phyloP scores from a whole-genome alignment of 2,888 invertebrate genomes.

The Chrysina gloriosa region DNA sequence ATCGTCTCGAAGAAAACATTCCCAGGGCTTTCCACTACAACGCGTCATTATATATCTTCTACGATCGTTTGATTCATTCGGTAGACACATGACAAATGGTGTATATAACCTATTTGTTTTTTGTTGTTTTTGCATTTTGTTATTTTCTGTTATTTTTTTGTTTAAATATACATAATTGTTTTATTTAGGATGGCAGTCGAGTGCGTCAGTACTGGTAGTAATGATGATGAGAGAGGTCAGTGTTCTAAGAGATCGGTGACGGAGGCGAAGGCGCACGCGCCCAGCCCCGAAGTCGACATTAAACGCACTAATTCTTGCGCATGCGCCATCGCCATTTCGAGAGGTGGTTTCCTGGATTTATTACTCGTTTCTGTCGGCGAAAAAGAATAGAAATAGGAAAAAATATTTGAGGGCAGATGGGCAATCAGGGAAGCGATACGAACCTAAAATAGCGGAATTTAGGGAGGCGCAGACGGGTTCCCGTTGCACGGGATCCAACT shows the following conservation, averaged over 20 bases:
- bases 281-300: slow-evolving; percentile 90
- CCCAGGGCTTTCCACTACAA: too few species aligned
- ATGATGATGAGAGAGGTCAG: slow-evolving; percentile 50
- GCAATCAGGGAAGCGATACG: too few species aligned
- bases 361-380: slow-evolving; percentile 84
- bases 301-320: slow-evolving; percentile 88
- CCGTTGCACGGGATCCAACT: slow-evolving; percentile 92
- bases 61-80: too few species aligned
- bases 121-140: not conserved
- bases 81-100: too few species aligned
- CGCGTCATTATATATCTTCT: too few species aligned
- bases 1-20: too few species aligned
- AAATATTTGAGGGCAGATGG: not conserved
- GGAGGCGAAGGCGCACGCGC: slow-evolving; percentile 95
- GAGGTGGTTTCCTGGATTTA: slow-evolving; percentile 89
- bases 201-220: slow-evolving; percentile 48
- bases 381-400: slow-evolving; percentile 24
- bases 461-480: slow-evolving; percentile 95
- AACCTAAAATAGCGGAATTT: slow-evolving; percentile 97
- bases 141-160: not conserved
- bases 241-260: slow-evolving; percentile 76
- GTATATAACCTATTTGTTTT: too few species aligned
- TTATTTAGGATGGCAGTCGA: slow-evolving; percentile 48
- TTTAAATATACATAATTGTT: not conserved
- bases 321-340: slow-evolving; percentile 93